phyloP scores from a whole-genome alignment of 2,113 vertebrate genomes.

The Dicerorhinus sumatrensis region DNA sequence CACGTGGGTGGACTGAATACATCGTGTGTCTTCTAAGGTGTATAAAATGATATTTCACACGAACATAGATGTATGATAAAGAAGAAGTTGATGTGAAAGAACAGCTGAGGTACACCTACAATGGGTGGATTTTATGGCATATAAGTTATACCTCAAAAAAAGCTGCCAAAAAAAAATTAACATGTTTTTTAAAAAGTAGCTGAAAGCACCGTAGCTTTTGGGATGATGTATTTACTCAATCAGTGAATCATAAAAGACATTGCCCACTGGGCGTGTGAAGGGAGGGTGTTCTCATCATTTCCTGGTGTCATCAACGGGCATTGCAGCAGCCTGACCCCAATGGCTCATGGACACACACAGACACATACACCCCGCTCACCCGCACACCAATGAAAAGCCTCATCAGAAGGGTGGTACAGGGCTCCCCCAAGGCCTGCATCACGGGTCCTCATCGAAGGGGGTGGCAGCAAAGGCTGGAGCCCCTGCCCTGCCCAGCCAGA shows the following conservation, averaged over 20 bases:
- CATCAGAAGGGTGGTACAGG: not conserved
- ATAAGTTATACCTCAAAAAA: not conserved
- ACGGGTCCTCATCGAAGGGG: rapidly evolving
- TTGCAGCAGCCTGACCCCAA: rapidly evolving
- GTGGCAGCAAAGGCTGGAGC: not conserved
- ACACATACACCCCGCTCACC: not conserved
- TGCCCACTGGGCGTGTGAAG: not conserved
- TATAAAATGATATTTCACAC: not conserved
- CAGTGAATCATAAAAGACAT: not conserved
- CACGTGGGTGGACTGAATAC: not conserved
- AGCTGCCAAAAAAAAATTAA: not conserved
- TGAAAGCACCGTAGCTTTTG: not conserved
- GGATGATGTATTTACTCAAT: not conserved
- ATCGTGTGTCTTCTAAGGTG: not conserved
- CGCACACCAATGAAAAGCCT: not conserved
- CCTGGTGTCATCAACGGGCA: too few relatives aligned
- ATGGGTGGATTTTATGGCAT: not conserved
- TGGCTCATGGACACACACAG: not conserved
- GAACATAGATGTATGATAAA: not conserved
- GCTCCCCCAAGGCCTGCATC: not conserved
- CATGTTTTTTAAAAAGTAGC: not conserved
- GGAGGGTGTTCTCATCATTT: not conserved
- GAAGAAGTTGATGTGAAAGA: not conserved
- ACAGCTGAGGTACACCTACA: not conserved
- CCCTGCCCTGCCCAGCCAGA: rapidly evolving